Evolutionary conservation across 2,797 vertebrate species (phyloP).

Genomic region (Somateria mollissima): DNA sequence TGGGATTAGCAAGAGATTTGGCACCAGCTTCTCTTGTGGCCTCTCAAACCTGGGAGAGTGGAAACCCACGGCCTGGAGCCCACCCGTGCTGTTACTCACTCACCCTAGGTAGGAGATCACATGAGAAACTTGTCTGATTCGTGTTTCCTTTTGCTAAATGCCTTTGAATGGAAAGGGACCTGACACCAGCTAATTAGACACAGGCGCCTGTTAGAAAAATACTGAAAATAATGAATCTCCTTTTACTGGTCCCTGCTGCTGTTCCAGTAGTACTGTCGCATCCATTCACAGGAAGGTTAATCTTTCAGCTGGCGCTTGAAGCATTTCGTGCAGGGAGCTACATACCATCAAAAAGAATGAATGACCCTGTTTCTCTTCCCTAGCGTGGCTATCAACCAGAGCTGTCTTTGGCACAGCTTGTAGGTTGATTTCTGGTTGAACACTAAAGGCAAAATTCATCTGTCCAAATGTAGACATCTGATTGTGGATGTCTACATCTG

Average conservation of each 20-base stretch:
- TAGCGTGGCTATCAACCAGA: slow-evolving; percentile 43
- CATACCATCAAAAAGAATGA: slow-evolving; percentile 30
- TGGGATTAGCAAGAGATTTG: background rate
- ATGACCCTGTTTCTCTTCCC: slow-evolving; percentile 59
- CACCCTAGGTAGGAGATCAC: fast-evolving
- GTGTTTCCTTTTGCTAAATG: background rate
- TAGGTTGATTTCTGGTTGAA: slow-evolving; percentile 49
- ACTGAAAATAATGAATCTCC: slow-evolving; percentile 33
- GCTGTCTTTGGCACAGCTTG: slow-evolving; percentile 50
- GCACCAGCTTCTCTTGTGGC: background rate
- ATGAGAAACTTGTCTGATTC: background rate
- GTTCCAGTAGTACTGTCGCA: background rate
- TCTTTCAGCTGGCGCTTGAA: slow-evolving; percentile 43
- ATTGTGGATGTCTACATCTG: slow-evolving; percentile 66
- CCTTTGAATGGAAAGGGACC: background rate
- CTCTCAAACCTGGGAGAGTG: background rate
- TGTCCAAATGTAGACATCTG: slow-evolving; percentile 58
- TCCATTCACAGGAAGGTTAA: slow-evolving; percentile 26
- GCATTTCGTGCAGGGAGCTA: slow-evolving; percentile 5
- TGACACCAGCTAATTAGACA: slow-evolving; percentile 11
- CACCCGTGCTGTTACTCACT: background rate
- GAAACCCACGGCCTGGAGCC: background rate
- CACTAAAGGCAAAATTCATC: slow-evolving; percentile 54
- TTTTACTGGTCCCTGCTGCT: slow-evolving; percentile 10
- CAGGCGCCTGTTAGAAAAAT: slow-evolving; percentile 30